phyloP scores from a whole-genome alignment of 1,140 invertebrate species.

The Stegodyphus mimosarum region DNA sequence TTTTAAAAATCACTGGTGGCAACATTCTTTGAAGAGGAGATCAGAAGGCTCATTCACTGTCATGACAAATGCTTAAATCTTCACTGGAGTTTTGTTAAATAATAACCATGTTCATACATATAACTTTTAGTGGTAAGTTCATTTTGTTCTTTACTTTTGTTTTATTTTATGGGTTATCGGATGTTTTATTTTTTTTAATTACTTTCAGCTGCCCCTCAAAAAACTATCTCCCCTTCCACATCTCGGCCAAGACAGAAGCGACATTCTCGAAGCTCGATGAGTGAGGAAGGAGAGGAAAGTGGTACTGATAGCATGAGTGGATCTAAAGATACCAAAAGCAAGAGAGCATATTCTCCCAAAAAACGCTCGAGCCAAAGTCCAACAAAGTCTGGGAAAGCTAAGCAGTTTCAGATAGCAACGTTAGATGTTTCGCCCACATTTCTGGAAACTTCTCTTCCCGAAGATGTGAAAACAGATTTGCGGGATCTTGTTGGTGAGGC shows the following conservation, averaged over 20 bases:
- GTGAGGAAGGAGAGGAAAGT: constrained; percentile 44
- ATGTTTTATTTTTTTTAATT: no score
- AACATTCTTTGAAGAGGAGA: no score
- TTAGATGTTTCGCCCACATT: constrained; percentile 30
- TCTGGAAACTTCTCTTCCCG: constrained; percentile 14
- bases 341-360: not conserved
- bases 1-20: constrained; percentile 31
- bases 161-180: no score
- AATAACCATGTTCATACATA: no score
- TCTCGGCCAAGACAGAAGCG: constrained; percentile 18
- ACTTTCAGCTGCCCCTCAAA: no score
- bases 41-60: no score
- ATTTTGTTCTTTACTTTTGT: no score
- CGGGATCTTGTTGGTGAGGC: constrained; percentile 9
- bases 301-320: constrained; percentile 26
- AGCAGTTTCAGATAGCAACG: constrained; percentile 7
- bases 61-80: no score
- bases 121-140: no score
- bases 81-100: no score
- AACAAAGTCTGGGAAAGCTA: not conserved
- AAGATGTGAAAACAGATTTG: not conserved
- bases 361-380: not conserved
- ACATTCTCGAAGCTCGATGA: constrained; percentile 23
- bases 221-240: no score
- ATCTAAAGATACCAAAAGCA: constrained; percentile 26